Conservation (phyloP, 2,888 invertebrate species). For the Anthophora plumipes region DNA sequence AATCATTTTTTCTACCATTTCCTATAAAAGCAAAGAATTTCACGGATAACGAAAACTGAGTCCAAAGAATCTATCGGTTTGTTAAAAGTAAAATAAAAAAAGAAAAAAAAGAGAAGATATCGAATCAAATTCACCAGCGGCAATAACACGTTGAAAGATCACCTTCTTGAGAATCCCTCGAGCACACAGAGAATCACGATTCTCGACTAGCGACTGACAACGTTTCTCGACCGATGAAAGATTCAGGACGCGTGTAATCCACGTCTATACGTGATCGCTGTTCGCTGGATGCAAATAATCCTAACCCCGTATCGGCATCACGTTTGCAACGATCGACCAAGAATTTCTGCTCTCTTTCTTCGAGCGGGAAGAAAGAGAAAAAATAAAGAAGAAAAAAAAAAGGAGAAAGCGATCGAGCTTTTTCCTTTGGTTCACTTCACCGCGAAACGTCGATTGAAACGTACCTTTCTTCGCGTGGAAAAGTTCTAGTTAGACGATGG, state of each 20-base stretch:
- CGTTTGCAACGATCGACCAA: constrained; percentile 34
- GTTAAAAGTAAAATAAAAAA: too few relatives aligned
- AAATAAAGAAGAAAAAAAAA: too few relatives aligned
- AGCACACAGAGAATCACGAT: constrained; percentile 24
- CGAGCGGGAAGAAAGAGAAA: constrained; percentile 20
- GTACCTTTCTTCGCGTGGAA: neutral
- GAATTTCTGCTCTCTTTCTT: constrained; percentile 40
- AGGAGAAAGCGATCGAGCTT: constrained; percentile 60
- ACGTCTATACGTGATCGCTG: constrained; percentile 44
- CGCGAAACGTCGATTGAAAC: neutral
- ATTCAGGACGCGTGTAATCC: constrained; percentile 56
- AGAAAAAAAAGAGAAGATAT: too few relatives aligned
- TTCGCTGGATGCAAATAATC: constrained; percentile 53
- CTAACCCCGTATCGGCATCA: constrained; percentile 18
- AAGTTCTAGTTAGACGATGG: neutral
- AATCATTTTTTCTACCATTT: too few relatives aligned
- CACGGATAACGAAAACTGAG: too few relatives aligned
- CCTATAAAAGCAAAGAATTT: too few relatives aligned
- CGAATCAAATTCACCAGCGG: neutral
- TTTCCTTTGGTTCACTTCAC: constrained; percentile 36
- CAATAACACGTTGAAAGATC: neutral
- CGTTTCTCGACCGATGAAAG: constrained; percentile 49
- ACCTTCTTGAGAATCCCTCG: neutral
- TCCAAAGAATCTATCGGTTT: neutral
- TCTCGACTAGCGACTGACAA: constrained; percentile 13